Evolutionary conservation across 2,888 invertebrate genomes (phyloP).

Genomic region (Cheilosia impressa): DNA sequence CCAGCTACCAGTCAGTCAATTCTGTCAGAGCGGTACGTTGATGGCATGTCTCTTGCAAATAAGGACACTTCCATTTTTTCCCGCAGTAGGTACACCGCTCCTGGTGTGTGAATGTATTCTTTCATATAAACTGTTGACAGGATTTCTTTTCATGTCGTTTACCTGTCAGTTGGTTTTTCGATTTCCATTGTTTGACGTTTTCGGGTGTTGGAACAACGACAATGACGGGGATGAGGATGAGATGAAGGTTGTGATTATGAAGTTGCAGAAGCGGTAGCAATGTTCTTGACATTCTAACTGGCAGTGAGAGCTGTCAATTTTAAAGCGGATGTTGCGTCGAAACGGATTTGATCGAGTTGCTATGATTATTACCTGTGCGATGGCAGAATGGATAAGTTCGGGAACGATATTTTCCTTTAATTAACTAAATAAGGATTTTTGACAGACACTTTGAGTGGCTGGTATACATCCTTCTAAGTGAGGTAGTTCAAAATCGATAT

Average conservation of each 20-base stretch:
- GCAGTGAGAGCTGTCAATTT: conserved; percentile 66
- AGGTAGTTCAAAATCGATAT: no score
- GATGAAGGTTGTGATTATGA: conserved; percentile 56
- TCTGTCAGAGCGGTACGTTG: conserved; percentile 46
- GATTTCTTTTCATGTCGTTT: conserved; percentile 62
- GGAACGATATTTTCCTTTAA: background rate
- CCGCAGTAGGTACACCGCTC: background rate
- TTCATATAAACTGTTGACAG: conserved; percentile 47
- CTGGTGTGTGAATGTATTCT: conserved; percentile 28
- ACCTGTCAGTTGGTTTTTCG: conserved; percentile 58
- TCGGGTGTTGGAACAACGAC: conserved; percentile 31
- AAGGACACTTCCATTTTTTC: conserved; percentile 48
- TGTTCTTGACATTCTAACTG: conserved; percentile 75
- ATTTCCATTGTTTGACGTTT: conserved; percentile 62
- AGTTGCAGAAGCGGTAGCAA: conserved; percentile 33
- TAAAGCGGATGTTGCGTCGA: conserved; percentile 14
- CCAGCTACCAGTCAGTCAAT: conserved; percentile 59
- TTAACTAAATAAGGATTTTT: background rate
- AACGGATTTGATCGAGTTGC: conserved; percentile 31
- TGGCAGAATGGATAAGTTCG: background rate
- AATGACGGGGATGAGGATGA: conserved; percentile 8
- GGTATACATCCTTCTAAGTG: no score
- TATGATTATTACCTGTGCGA: background rate
- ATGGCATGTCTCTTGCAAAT: conserved; percentile 55
- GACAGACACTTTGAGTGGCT: no score